Base-by-base conservation (phyloP, 2,797 vertebrate species). In the Peromyscus attwateri region DNA sequence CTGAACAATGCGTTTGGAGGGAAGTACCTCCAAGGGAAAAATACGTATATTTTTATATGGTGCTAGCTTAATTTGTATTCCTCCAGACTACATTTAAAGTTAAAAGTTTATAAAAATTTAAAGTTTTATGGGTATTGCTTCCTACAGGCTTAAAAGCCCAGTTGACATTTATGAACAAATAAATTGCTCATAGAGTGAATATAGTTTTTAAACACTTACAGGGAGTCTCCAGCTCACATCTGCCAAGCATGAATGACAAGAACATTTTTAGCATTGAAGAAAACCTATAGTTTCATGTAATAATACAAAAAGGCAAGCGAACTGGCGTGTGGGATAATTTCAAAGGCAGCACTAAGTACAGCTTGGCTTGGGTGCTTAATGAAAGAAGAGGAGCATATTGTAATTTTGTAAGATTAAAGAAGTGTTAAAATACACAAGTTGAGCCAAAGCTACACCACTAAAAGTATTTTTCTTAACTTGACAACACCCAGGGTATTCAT, bases 161-260 rank as follows among this genome's bases (percentile, higher is more conserved):
- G 52, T 23, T 97, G 97, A 91, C 80, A 96, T 97, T 98, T 97
- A 95, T 90, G 96, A 96, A 97, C 93, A 97, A 97, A 97, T 96
- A 96, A 81, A 97, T 97, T 97, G 93, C 82, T 95, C 70, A 91
- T 82, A 94, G 19, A 83, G 16, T 17, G 73, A 94, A 95, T 96
- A 95, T 89, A 96, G 95, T 71, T 97, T 98, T 94, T 37, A 93
- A 94, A 95, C 17, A 93, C 91, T 77, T 94, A 93, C 0, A 5
- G 71, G 79, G 96, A 92, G 96, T 97, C 87, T 87, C 40, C 52
- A 91, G 92, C 70, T 95, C 19, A 84, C 93, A 97, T 96, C 95
- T 97, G 94, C 88, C 79, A 91, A 93, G n/a, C 11, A 34, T 79
- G 94, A 98, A 90, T 96, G 91, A 93, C 81, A 96, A 95, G 94